These are phyloP conservation scores for Oopsacas minuta DNA, from an alignment of 37 sponge, comb jelly and placozoan species.

Conservation along the genomic window DNA sequence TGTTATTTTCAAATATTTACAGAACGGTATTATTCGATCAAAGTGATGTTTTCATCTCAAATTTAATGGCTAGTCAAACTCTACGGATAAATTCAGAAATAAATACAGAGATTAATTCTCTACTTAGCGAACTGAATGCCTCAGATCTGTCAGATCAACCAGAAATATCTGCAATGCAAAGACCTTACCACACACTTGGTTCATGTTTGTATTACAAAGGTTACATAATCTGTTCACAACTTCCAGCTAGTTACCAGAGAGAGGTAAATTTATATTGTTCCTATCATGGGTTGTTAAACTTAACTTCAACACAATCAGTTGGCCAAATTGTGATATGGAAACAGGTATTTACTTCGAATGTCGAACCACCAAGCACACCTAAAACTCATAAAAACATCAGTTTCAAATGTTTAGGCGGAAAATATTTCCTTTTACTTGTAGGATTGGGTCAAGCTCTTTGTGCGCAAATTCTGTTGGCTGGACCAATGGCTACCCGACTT, in stretches of 20 bases:
- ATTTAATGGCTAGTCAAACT: not conserved
- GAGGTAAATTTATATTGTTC: not conserved
- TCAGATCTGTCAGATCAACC: not conserved
- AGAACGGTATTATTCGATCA: not conserved
- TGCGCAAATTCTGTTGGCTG: not conserved
- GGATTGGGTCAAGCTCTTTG: not conserved
- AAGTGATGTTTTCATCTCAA: not conserved
- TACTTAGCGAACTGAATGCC: not conserved
- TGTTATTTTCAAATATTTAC: not conserved
- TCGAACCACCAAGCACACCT: not conserved
- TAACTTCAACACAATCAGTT: not conserved
- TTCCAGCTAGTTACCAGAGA: not conserved
- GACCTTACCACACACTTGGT: not conserved
- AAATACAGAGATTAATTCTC: not conserved
- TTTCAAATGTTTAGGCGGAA: constrained; percentile 14
- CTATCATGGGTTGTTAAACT: not conserved
- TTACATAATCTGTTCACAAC: not conserved
- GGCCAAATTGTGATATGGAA: not conserved
- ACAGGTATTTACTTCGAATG: not conserved
- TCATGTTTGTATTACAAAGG: constrained; percentile 13
- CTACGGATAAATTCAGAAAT: not conserved
- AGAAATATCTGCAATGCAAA: constrained; percentile 1
- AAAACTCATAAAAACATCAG: not conserved
- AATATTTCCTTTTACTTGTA: not conserved
- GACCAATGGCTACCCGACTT: not conserved